These are phyloP conservation scores for Ancistrus triradiatus DNA, from an alignment of 2,113 vertebrate species.

Conservation along the genomic window DNA sequence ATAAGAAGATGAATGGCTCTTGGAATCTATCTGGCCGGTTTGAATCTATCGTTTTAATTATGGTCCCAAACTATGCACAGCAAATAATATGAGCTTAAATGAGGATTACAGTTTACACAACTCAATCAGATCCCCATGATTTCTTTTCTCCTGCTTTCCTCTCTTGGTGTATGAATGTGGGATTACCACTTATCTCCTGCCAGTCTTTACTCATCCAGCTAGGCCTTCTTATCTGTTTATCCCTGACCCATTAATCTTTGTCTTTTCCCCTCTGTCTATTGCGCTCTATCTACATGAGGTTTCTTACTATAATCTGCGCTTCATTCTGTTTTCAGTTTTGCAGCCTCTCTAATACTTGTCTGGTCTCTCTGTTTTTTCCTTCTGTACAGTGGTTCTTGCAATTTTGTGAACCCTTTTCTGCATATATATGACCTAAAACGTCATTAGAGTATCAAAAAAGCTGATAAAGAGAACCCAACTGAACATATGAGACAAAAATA, in stretches of 20 bases:
- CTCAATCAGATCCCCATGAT: slow-evolving; percentile 33
- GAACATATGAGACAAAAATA: not conserved
- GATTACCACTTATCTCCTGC: slow-evolving; percentile 48
- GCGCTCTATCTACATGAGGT: slow-evolving; percentile 43
- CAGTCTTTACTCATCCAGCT: slow-evolving; percentile 51
- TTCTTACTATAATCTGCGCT: slow-evolving; percentile 56
- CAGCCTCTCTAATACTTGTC: slow-evolving; percentile 33
- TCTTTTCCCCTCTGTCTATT: slow-evolving; percentile 19
- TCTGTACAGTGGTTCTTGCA: not conserved
- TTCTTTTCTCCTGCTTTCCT: slow-evolving; percentile 26
- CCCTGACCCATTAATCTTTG: slow-evolving; percentile 46
- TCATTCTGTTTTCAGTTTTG: slow-evolving; percentile 12
- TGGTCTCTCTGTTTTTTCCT: not conserved
- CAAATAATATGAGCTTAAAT: slow-evolving; percentile 23
- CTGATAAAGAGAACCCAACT: not conserved
- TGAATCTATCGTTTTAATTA: slow-evolving; percentile 32
- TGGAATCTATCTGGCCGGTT: not conserved
- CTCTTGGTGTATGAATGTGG: slow-evolving; percentile 19
- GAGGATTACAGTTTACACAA: slow-evolving; percentile 9
- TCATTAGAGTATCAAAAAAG: no score
- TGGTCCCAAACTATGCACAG: slow-evolving; percentile 3
- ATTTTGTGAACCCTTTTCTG: not conserved
- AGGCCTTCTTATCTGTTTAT: slow-evolving; percentile 59
- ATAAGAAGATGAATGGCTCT: no score
- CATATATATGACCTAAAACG: not conserved